Evolutionary conservation across 2,113 vertebrate species (phyloP).

Genomic region (Camelus dromedarius): DNA sequence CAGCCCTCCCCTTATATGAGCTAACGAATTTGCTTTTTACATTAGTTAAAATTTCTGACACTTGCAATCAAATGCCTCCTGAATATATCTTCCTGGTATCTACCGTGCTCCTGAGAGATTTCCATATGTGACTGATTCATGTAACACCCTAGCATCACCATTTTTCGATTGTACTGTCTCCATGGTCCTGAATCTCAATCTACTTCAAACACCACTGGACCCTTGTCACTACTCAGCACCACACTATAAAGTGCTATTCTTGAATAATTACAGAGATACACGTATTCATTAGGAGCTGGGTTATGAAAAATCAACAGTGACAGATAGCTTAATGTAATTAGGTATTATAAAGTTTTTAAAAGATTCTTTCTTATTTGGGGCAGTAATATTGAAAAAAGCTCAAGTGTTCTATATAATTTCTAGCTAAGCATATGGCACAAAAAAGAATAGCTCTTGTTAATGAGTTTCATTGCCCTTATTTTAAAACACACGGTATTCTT

Average conservation of each 20-base stretch:
- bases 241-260: not conserved
- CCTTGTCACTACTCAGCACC: not conserved
- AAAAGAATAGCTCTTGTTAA: conserved; percentile 30
- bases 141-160: not conserved
- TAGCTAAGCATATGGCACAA: not conserved
- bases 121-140: not conserved
- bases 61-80: not conserved
- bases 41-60: not conserved
- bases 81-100: not conserved
- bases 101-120: not conserved
- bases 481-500: conserved; percentile 60
- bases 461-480: conserved; percentile 6
- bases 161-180: not conserved
- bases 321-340: not conserved
- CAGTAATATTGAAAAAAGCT: not conserved
- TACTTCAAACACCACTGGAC: not conserved
- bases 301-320: conserved; percentile 2
- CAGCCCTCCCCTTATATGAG: not conserved
- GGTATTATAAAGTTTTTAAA: conserved; percentile 1
- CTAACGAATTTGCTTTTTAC: not conserved
- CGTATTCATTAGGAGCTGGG: not conserved
- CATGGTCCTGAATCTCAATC: not conserved
- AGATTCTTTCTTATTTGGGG: not conserved
- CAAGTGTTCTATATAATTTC: not conserved
- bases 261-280: not conserved